These are phyloP conservation scores for Calyptommatus sinebrachiatus DNA, from an alignment of 2,113 vertebrate species.

Conservation along the genomic window DNA sequence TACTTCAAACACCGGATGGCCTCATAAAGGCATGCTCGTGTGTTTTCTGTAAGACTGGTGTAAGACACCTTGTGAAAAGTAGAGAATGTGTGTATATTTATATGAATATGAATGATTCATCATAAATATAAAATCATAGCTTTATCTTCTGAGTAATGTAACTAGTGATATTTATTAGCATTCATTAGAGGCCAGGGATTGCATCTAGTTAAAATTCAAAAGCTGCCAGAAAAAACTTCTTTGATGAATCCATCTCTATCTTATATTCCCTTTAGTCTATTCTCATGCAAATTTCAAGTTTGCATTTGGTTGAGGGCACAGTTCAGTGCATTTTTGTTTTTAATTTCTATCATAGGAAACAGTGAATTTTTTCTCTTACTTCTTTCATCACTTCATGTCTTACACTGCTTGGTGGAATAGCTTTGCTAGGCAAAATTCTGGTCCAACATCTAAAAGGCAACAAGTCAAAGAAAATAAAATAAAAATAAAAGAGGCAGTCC, in stretches of 20 bases:
- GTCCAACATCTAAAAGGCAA: not conserved
- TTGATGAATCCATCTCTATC: conserved; percentile 7
- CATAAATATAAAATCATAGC: not conserved
- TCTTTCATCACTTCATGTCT: not conserved
- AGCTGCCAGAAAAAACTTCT: not conserved
- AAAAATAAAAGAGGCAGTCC: conserved; percentile 14
- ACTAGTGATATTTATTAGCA: not conserved
- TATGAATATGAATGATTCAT: not conserved
- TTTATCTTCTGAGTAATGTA: conserved; percentile 1
- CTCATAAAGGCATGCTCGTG: not conserved
- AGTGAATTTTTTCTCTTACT: conserved; percentile 18
- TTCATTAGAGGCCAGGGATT: not conserved
- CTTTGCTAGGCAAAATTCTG: too few relatives aligned
- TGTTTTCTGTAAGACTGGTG: not conserved
- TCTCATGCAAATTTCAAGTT: conserved; percentile 31
- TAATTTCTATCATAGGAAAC: conserved; percentile 28
- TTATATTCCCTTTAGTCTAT: not conserved
- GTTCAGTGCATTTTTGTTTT: conserved; percentile 20
- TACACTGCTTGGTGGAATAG: not conserved
- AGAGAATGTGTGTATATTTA: not conserved
- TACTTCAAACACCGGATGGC: not conserved
- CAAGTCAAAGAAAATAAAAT: not conserved
- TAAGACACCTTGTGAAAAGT: not conserved
- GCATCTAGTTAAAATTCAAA: conserved; percentile 11
- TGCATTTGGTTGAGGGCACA: conserved; percentile 6